Percentiles rank a stretch among this genome's conserved stretches.
phyloP scores from a whole-genome alignment of 2,888 invertebrate genomes.

The Operophtera brumata region DNA sequence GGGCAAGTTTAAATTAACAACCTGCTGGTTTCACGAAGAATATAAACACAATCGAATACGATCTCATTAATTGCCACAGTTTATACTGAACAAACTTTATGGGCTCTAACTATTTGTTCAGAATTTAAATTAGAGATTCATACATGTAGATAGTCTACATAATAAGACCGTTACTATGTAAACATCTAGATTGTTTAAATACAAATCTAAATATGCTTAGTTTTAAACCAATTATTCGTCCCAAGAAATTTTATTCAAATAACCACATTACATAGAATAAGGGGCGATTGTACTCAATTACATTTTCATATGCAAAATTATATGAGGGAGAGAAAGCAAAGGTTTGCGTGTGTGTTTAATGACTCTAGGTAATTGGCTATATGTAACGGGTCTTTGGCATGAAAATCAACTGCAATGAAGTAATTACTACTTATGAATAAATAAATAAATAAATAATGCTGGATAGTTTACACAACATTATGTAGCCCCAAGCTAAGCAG shows the following conservation, averaged over 20 bases:
- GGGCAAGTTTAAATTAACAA: conserved; percentile 11
- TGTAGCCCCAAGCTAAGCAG: too few relatives aligned
- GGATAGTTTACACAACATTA: too few relatives aligned
- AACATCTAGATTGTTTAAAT: background rate
- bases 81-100: too few relatives aligned
- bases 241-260: background rate
- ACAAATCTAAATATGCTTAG: background rate
- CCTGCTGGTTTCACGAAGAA: background rate
- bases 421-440: background rate
- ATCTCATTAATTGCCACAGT: background rate
- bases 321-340: conserved; percentile 39
- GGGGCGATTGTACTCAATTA: conserved; percentile 27
- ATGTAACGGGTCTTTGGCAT: conserved; percentile 44
- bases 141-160: too few relatives aligned
- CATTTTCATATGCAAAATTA: conserved; percentile 45
- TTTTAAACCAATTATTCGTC: background rate
- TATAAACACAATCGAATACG: background rate
- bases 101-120: too few relatives aligned
- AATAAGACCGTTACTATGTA: too few relatives aligned
- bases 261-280: conserved; percentile 6
- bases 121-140: too few relatives aligned
- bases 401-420: conserved; percentile 40
- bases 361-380: conserved; percentile 43
- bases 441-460: too few relatives aligned
- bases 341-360: conserved; percentile 58